A percentile compares a stretch with the other conserved stretches of the same genome.
Evolutionary conservation across 2,113 vertebrate genomes (phyloP).

Genomic region (Accipiter virgatus): DNA sequence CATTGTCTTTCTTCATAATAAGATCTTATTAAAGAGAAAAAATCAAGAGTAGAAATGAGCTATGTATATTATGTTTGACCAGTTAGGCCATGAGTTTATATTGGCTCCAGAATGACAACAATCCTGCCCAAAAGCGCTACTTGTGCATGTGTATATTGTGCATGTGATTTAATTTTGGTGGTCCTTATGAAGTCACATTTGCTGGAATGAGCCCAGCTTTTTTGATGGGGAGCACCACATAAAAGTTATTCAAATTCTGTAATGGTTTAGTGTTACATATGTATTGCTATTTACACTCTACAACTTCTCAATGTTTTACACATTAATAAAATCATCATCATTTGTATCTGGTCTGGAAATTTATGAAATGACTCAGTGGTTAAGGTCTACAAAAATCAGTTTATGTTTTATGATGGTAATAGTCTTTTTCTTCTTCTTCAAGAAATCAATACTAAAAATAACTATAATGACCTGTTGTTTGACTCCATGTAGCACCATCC

Average conservation of each 20-base stretch:
- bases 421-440: not conserved
- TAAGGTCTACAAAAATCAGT: not conserved
- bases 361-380: not conserved
- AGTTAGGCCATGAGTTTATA: not conserved
- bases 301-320: not conserved
- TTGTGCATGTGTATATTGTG: not conserved
- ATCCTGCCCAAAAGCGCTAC: not conserved
- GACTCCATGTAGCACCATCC: not conserved
- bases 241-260: not conserved
- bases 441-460: not conserved
- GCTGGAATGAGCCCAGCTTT: not conserved
- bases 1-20: not conserved
- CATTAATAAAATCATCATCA: not conserved
- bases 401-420: not conserved
- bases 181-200: not conserved
- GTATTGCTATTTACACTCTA: not conserved
- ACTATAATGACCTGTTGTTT: not conserved
- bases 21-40: not conserved
- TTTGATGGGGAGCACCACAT: not conserved
- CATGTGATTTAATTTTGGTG: not conserved
- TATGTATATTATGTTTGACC: not conserved
- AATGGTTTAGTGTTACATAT: not conserved
- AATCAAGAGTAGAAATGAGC: not conserved
- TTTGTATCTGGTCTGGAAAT: not conserved
- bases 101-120: not conserved